Conservation (phyloP, 2,113 vertebrate species). For the Drymodes brunneopygia region DNA sequence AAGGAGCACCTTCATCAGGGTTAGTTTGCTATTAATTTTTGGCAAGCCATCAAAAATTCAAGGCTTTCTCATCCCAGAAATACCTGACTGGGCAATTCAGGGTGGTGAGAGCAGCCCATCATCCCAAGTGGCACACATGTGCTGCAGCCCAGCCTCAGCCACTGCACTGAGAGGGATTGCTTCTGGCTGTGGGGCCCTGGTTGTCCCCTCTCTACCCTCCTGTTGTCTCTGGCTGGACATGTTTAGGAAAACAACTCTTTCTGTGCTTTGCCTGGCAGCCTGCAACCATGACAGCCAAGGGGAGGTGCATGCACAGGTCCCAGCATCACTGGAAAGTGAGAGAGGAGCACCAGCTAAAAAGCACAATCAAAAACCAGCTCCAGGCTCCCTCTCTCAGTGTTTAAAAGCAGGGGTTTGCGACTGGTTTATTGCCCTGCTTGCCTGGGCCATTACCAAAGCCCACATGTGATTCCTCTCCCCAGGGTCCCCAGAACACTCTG, state of each 20-base stretch:
- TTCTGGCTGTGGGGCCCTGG: not conserved
- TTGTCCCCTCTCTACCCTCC: not conserved
- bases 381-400: not conserved
- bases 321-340: accelerated
- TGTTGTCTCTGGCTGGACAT: not conserved
- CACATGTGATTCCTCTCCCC: not conserved
- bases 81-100: not conserved
- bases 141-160: not conserved
- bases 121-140: accelerated
- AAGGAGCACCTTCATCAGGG: not conserved
- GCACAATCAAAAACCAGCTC: not conserved
- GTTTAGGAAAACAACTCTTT: not conserved
- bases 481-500: not conserved
- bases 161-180: accelerated
- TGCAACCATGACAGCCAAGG: accelerated
- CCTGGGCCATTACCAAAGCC: not conserved
- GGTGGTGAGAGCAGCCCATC: not conserved
- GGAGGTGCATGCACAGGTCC: not conserved
- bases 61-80: not conserved
- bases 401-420: not conserved
- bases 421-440: not conserved
- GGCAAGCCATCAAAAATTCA: not conserved
- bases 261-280: not conserved
- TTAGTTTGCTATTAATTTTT: not conserved
- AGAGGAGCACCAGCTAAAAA: not conserved